Evolutionary conservation across 2,113 vertebrate species (phyloP).

Genomic region (Cranoglanis bouderius): DNA sequence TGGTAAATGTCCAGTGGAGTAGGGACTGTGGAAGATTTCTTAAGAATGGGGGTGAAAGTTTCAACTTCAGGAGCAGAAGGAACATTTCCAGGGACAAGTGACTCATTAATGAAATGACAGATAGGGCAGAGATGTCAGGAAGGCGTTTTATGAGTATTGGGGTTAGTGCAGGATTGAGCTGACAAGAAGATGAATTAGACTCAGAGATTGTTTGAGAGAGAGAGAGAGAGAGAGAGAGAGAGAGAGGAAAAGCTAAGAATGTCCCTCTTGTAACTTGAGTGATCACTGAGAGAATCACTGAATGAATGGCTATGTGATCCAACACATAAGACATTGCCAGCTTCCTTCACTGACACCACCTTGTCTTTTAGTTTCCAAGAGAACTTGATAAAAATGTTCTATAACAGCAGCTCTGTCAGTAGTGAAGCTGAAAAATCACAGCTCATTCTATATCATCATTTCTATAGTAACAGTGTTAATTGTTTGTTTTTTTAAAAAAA

Average conservation of each 20-base stretch:
- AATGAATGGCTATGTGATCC: background rate
- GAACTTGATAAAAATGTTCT: background rate
- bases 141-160: conserved; percentile 11
- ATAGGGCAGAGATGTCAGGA: conserved; percentile 17
- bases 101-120: conserved; percentile 16
- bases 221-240: background rate
- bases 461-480: background rate
- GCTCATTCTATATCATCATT: background rate
- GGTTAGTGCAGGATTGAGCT: conserved; percentile 22
- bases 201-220: background rate
- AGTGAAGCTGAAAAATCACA: background rate
- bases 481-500: too few relatives aligned
- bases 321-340: background rate
- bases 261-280: background rate
- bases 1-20: background rate
- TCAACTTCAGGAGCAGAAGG: background rate
- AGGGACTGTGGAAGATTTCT: background rate
- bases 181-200: conserved; percentile 20
- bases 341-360: background rate
- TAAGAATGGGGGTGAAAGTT: background rate
- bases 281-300: background rate
- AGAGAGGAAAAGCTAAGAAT: background rate
- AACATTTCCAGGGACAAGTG: conserved; percentile 21
- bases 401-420: background rate
- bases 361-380: background rate